A percentile compares a stretch with the other conserved stretches of the same genome.
phyloP scores from a whole-genome alignment of 1,140 invertebrate genomes.

The Aphis craccivora region DNA sequence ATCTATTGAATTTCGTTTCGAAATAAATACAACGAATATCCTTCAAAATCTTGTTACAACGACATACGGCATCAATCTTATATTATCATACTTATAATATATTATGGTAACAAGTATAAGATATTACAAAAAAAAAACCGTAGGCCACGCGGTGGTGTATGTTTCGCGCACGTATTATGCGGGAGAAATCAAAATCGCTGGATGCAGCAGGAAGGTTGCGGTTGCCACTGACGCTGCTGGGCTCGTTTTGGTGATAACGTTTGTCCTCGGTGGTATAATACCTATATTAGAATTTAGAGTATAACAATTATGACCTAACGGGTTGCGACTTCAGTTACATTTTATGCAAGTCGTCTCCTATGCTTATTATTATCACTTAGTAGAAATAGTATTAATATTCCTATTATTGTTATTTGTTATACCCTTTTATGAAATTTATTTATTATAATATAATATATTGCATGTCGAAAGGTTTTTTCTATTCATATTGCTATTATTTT shows the following conservation, averaged over 20 bases:
- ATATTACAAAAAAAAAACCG: not conserved
- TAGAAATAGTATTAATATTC: too few species aligned
- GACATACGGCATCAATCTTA: too few species aligned
- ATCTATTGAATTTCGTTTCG: too few species aligned
- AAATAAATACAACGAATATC: too few species aligned
- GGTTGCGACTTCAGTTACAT: not conserved
- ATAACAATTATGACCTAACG: not conserved
- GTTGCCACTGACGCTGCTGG: not conserved
- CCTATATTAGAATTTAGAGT: not conserved
- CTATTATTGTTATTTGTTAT: not conserved
- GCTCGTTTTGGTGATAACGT: not conserved
- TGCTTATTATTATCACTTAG: not conserved
- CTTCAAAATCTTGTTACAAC: too few species aligned
- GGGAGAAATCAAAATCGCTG: not conserved
- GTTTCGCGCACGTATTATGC: too few species aligned
- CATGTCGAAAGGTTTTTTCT: not conserved
- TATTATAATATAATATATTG: not conserved
- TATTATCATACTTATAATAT: too few species aligned
- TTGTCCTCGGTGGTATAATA: not conserved
- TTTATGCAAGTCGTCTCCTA: not conserved
- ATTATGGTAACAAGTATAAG: not conserved
- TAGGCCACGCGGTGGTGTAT: not conserved
- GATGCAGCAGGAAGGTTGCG: not conserved
- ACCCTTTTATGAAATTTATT: not conserved
- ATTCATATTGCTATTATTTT: not conserved